Evolutionary conservation across 2,113 vertebrate species (phyloP).

Genomic region (Nothocercus julius): DNA sequence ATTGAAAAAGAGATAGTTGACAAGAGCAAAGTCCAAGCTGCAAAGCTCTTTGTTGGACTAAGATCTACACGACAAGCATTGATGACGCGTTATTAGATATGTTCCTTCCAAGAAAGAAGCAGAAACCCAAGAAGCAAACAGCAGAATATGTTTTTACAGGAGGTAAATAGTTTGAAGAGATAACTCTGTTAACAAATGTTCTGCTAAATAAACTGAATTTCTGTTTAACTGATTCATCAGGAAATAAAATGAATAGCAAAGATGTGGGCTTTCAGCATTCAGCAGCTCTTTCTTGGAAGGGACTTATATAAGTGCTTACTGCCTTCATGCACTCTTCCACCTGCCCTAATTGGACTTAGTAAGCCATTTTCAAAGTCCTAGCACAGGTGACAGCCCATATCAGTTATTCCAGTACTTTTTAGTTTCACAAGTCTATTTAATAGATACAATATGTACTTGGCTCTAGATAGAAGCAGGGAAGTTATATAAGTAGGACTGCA

Average conservation of each 20-base stretch:
- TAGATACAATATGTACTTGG: background rate
- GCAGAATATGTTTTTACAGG: background rate
- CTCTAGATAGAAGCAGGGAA: background rate
- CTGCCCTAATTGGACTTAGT: background rate
- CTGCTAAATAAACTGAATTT: background rate
- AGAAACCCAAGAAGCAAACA: background rate
- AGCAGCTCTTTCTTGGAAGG: background rate
- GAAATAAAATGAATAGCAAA: background rate
- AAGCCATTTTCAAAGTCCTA: background rate
- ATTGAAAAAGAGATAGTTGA: background rate
- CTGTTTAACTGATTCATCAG: background rate
- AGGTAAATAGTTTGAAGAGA: background rate
- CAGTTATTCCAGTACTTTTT: background rate
- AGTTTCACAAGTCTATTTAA: conserved; percentile 5
- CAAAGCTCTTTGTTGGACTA: background rate
- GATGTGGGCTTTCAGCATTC: background rate
- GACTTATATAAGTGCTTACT: background rate
- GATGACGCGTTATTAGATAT: background rate
- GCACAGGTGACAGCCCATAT: background rate
- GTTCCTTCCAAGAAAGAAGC: background rate
- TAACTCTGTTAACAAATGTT: background rate
- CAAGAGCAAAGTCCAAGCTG: background rate
- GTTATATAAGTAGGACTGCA: background rate
- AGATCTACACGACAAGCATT: background rate
- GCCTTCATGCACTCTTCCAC: background rate